These are phyloP conservation scores for Catocala sponsa DNA, from an alignment of 2,888 invertebrate species.

Conservation along the genomic window DNA sequence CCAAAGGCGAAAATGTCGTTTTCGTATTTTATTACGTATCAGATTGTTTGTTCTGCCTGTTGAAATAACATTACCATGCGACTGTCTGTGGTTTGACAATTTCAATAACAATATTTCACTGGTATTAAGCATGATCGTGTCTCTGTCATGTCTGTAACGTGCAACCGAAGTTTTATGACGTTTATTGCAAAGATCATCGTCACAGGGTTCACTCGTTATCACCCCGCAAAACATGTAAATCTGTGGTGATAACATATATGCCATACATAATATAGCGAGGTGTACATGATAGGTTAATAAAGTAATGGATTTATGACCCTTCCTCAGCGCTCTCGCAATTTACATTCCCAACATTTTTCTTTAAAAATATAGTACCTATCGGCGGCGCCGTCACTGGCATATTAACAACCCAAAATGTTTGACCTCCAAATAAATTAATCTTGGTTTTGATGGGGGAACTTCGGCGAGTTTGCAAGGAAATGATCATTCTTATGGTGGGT, in stretches of 20 bases:
- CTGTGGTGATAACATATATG: conserved; percentile 25
- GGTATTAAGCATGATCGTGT: conserved; percentile 4
- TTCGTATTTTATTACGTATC: not conserved
- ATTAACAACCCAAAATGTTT: conserved; percentile 11
- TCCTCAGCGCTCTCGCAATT: conserved; percentile 16
- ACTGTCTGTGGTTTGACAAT: not conserved
- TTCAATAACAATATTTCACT: not conserved
- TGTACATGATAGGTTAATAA: conserved; percentile 31
- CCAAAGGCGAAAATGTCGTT: conserved; percentile 2
- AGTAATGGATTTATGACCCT: conserved; percentile 22
- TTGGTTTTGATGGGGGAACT: not conserved
- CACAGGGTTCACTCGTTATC: conserved; percentile 46
- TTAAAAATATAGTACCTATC: conserved; percentile 19
- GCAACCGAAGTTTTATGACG: not conserved
- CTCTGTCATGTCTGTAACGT: not conserved
- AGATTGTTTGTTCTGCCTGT: conserved; percentile 3
- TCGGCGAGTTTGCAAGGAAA: not conserved
- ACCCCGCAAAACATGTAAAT: conserved; percentile 16
- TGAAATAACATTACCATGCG: not conserved
- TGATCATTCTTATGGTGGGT: conserved; percentile 2
- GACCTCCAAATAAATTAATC: conserved; percentile 6
- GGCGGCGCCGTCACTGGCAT: not conserved
- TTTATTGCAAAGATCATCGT: conserved; percentile 43
- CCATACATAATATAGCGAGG: conserved; percentile 33
- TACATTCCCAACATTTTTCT: conserved; percentile 8